Base-by-base conservation (phyloP, 2,888 invertebrate genomes). In the Smittia sp. region DNA sequence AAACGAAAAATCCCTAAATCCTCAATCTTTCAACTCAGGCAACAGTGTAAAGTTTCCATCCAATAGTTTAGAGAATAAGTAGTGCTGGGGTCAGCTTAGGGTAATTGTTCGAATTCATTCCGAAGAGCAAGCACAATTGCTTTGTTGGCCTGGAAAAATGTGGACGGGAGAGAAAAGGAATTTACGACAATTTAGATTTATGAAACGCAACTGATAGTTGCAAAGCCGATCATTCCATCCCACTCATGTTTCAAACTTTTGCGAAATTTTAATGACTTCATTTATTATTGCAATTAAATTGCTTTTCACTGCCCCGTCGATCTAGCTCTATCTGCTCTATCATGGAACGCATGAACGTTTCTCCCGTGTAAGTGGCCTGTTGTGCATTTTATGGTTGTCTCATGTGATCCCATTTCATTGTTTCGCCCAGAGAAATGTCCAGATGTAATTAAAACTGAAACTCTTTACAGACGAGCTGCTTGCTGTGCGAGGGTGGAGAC, bases 371-470 rank as follows among this genome's bases (percentile, higher is more conserved):
- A 70, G 70, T 70, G 70, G 70, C 54, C 72, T 62, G 69, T 18
- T 69, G 69, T 69, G 58, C 70, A 58, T 70, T 70, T 70, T 54
- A 54, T 69, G 70, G 24, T 38, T 70, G 68, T 24, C 20, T 69
- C 20, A 22, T 58, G 13, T 58, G 13, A 54, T 24, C 11, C 58
- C 25, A 18, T 15, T 52, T 62, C 22, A 62, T 32, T 72, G 38
- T 41, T 38, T 22, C 46, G 46, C 24, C 54, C 52, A 27, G 20
- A 70, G 52, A 70, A 54, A 15, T 62, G 72, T 72, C 72, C 72
- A 72, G 72, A 58, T 72, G 72, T 54, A 72, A 72, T 72, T 72
- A 72, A 72, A 72, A 72, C 32, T 63, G 68, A 68, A 68, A 68
- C 68, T 68, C 68, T 32, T 68, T 68, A 38, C 46, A 68, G n/a